Percentiles rank a stretch among this genome's conserved stretches.
phyloP scores from a whole-genome alignment of 2,888 invertebrate species.

The Nowickia ferox region DNA sequence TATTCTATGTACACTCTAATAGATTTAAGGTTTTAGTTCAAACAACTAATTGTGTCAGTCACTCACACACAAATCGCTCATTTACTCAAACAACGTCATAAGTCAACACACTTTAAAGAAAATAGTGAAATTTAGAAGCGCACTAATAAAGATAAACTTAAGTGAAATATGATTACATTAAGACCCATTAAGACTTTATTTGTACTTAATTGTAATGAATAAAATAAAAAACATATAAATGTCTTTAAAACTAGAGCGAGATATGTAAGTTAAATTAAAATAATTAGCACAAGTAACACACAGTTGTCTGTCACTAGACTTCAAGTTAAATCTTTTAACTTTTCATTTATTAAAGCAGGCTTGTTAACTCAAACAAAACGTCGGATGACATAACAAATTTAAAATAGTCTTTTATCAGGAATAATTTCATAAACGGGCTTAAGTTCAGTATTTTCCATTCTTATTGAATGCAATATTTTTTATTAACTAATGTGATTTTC shows the following conservation, averaged over 20 bases:
- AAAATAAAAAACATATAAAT: not conserved
- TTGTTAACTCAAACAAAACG: too few relatives aligned
- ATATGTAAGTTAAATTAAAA: not conserved
- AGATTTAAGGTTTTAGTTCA: slow-evolving; percentile 49
- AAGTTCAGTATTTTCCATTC: too few relatives aligned
- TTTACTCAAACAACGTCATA: too few relatives aligned
- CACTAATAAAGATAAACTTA: not conserved
- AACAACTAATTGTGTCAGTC: slow-evolving; percentile 30
- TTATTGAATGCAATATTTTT: too few relatives aligned
- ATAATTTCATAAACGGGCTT: too few relatives aligned
- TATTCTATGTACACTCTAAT: slow-evolving; percentile 28
- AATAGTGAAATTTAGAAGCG: slow-evolving; percentile 38
- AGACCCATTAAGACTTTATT: not conserved
- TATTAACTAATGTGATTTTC: too few relatives aligned
- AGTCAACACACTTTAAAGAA: not conserved
- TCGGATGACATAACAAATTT: too few relatives aligned
- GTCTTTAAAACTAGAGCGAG: not conserved
- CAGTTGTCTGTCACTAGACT: not conserved
- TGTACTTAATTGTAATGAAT: too few relatives aligned
- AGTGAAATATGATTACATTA: not conserved
- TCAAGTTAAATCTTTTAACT: not conserved
- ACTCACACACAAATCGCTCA: too few relatives aligned
- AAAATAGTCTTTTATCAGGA: too few relatives aligned
- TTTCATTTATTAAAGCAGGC: not conserved
- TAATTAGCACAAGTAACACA: not conserved